Evolutionary conservation across 2,113 vertebrate genomes (phyloP), one percentile per base, ranked within the genome.

Genomic region (Charadrius vociferus): DNA sequence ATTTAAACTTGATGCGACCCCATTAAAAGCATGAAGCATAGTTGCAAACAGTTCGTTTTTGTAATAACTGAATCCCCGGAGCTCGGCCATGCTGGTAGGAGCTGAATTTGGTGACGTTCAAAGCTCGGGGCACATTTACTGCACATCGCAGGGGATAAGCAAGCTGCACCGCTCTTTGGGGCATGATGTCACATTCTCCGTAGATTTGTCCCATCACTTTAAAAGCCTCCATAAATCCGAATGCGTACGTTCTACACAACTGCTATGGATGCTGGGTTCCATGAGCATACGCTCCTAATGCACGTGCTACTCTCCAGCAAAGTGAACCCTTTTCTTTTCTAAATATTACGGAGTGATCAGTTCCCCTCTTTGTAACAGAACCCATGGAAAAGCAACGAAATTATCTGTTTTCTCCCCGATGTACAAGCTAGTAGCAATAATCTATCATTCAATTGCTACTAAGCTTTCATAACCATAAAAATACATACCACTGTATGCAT

Each of bases 211-310:
- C 58, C 8, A 37, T 36, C n/a, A 3, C 4, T 39, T 83, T 30
- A 14, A 89, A 68, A 45, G 10, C 43, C 49, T 37, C 8, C 36
- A 12, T 12, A 73, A 80, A 77, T 12, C 62, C 59, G 47, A 34
- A 19, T 4, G n/a, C 19, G 4, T 0, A 0, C 7, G 43, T 26
- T 65, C n/a, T 21, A 55, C 68, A 13, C 13, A 43, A 3, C 50
- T 36, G 43, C 50, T 56, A 3, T 8, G 29, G 19, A 10, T n/a
- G 39, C 55, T n/a, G 79, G 4, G 11, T 71, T 43, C 17, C 30
- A 8, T 0, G 3, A 78, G 37, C 49, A 4, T 6, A 5, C 1
- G 43, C 7, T 73, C 56, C 47, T 53, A 45, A 34, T 0, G 2
- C 29, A 37, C 3, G 0, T 30, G 14, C 55, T 37, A 2, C 53